Base-by-base conservation (phyloP, 2,888 invertebrate species). In the Azorinus chamasolen region DNA sequence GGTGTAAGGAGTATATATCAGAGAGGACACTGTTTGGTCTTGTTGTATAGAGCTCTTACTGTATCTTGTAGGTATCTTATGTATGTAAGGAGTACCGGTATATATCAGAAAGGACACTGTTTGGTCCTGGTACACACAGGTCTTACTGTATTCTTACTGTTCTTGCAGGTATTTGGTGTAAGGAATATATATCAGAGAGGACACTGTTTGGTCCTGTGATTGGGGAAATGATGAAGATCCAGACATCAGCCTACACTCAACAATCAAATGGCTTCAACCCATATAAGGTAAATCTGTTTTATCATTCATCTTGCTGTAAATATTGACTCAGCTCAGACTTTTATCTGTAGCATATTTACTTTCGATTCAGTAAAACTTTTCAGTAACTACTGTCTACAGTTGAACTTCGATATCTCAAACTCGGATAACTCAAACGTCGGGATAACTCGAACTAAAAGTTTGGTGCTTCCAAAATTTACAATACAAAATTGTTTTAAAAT, bases 131-230 rank as follows among this genome's bases (percentile, higher is more conserved):
- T n/a, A n/a, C n/a, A n/a, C n/a, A n/a, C n/a, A n/a, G n/a, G n/a
- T n/a, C n/a, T n/a, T n/a, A n/a, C n/a, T n/a, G n/a, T n/a, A n/a
- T n/a, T n/a, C n/a, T n/a, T n/a, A n/a, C n/a, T n/a, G n/a, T n/a
- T n/a, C n/a, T n/a, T 68, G 18, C 71, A 88, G 90, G 90, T 57
- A 89, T 90, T 14, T 89, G 85, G 83, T 79, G 89, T 43, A 85
- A 79, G 54, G 85, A 79, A 18, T 70, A 48, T 39, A 61, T 90
- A 16, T 63, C 70, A 6, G 76, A 74, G 16, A 81, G 83, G 45
- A 89, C 88, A 43, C 83, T 85, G 66, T 88, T 90, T 83, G 90
- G 90, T n/a, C 90, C 90, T 25, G 72, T 89, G 48, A 75, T 85
- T 41, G 89, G 88, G 5, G 50, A 66, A 25, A 18, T 18, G 37